phyloP scores from a whole-genome alignment of 1,140 invertebrate genomes.

The Venustaconcha ellipsiformis region DNA sequence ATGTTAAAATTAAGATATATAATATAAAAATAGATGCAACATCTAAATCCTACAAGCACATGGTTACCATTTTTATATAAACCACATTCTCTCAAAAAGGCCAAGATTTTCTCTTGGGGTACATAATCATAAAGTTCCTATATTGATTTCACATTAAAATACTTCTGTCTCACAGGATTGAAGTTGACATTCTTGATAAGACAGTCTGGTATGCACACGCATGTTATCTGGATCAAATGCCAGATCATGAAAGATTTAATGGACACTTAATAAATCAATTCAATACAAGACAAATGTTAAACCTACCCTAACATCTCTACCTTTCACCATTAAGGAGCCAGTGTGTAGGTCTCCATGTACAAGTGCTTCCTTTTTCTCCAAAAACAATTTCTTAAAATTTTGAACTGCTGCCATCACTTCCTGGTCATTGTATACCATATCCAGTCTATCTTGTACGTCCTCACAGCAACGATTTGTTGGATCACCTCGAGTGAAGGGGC shows the following conservation, averaged over 20 bases:
- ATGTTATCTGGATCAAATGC: no score
- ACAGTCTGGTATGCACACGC: neutral
- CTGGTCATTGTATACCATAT: conserved; percentile 39
- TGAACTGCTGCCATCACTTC: conserved; percentile 28
- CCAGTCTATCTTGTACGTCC: conserved; percentile 26
- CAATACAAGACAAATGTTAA: neutral
- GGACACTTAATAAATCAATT: no score
- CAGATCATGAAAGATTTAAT: no score
- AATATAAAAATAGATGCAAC: neutral
- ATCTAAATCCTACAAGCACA: no score
- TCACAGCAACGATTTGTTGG: conserved; percentile 41
- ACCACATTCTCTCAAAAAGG: no score
- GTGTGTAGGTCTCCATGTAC: conserved; percentile 57
- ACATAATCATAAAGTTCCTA: no score
- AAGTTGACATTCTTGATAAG: neutral
- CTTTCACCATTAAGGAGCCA: conserved; percentile 50
- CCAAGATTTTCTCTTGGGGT: no score
- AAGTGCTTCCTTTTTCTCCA: conserved; percentile 54
- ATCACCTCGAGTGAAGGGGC: conserved; percentile 40
- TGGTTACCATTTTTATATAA: no score
- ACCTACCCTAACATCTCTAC: conserved; percentile 34
- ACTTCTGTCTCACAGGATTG: neutral
- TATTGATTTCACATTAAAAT: no score
- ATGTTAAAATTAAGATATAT: neutral
- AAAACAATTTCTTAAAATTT: conserved; percentile 45